Evolutionary conservation across 2,797 vertebrate genomes (phyloP).

Genomic region (Anguilla marmorata): DNA sequence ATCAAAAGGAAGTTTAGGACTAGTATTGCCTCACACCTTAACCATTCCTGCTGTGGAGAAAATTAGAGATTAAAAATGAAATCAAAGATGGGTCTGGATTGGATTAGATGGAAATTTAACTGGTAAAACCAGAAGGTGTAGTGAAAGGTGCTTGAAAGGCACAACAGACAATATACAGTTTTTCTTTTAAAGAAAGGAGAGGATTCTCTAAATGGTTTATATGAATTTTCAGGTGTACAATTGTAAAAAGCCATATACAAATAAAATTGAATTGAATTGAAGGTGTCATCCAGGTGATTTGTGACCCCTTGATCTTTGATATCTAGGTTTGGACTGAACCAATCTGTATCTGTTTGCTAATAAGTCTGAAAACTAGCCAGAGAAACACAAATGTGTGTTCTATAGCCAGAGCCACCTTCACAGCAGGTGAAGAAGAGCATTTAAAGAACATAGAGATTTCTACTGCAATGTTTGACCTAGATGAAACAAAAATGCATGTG

Average conservation of each 20-base stretch:
- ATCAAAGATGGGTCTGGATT: background rate
- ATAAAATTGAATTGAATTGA: no score
- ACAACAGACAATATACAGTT: background rate
- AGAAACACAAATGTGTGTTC: background rate
- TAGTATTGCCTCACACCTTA: background rate
- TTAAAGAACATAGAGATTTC: background rate
- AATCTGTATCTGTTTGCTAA: background rate
- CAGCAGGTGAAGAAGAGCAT: background rate
- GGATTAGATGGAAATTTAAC: background rate
- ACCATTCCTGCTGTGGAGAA: background rate
- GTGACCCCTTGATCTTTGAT: background rate
- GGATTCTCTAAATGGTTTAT: background rate
- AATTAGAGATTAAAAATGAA: background rate
- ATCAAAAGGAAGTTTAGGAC: background rate
- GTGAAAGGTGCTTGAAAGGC: background rate
- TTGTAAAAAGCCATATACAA: no score
- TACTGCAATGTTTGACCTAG: background rate
- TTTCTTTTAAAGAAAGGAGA: background rate
- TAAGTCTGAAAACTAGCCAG: background rate
- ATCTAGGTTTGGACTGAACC: background rate
- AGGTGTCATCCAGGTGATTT: background rate
- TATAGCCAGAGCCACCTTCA: background rate
- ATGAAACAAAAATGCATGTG: background rate
- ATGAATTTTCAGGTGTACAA: background rate
- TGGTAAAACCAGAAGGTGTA: background rate